Base-by-base conservation (phyloP, 2,888 invertebrate species). In the Poecilobothrus nobilitatus region DNA sequence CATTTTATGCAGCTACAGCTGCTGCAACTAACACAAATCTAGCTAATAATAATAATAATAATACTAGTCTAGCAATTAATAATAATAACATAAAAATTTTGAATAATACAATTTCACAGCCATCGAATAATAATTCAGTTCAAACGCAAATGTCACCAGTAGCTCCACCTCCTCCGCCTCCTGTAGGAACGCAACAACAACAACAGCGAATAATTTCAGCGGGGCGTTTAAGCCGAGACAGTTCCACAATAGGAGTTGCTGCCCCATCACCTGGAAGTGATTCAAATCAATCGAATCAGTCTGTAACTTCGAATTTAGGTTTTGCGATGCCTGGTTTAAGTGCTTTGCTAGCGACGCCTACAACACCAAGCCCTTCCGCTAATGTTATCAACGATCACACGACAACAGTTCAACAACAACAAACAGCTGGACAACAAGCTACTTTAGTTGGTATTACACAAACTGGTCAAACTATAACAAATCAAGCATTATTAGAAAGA, bases 301-400 rank as follows among this genome's bases (percentile, higher is more conserved):
- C 76, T 9, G 74, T 70, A 65, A 68, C 79, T 66, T 82, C 83
- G 21, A 83, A 82, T 69, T 77, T 84, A 37, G 85, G 85, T 67
- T 83, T 86, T 72, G 84, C 86, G 12, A 85, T 87, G 81, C 86
- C 87, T 65, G 84, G 84, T 67, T 79, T 86, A 64, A 86, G 84
- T 70, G 85, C 87, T 12, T 77, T 87, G 71, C 78, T 87, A 27
- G 85, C 86, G 68, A 86, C 80, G 61, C 77, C 81, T 21, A 78
- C 82, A 9, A 78, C 80, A 2, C 81, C 81, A 27, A 78, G 78
- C 21, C 79, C 79, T 7, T 77, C 78, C 4, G 78, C 78, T 0
- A 53, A 53, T 18, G 18, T 53, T 53, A 53, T 53, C 6, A 80
- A 77, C 27, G 81, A 81, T 73, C 81, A 81, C 70, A 78, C 78